These are phyloP conservation scores for Balaeniceps rex DNA, from an alignment of 2,113 vertebrate genomes.

Conservation along the genomic window DNA sequence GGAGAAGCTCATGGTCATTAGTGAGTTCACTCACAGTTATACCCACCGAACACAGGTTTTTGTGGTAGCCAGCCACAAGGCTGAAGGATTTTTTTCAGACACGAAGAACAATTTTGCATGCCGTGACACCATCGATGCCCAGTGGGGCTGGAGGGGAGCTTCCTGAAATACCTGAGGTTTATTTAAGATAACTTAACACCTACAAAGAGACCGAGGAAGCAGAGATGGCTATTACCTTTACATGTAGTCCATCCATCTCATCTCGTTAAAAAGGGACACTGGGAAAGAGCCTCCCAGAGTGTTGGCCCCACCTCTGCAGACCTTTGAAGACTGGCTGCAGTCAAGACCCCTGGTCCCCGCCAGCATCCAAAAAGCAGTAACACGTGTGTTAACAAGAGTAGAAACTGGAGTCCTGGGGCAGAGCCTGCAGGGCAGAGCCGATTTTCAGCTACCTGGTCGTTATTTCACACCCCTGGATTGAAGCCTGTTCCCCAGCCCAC, in stretches of 20 bases:
- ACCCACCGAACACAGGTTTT: neutral
- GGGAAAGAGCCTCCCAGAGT: neutral
- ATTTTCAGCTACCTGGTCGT: neutral
- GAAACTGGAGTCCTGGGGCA: neutral
- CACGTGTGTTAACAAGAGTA: neutral
- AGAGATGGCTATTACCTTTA: neutral
- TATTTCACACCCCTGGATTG: neutral
- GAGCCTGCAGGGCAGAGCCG: neutral
- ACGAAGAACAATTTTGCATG: neutral
- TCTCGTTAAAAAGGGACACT: accelerated
- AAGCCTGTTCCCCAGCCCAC: neutral
- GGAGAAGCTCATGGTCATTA: neutral
- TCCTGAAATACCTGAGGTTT: neutral
- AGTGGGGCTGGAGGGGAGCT: neutral
- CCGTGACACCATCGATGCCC: neutral
- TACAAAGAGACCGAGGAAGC: neutral
- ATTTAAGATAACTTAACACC: neutral
- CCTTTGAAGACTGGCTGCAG: neutral
- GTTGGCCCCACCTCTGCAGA: neutral
- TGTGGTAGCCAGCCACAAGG: neutral
- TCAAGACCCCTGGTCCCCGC: neutral
- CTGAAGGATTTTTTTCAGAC: neutral
- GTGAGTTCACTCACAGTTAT: neutral
- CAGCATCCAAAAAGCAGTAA: neutral
- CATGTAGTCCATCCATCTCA: neutral